Percentiles rank a stretch among this genome's conserved stretches.
Conservation (phyloP, 2,888 invertebrate species). For the Oxystoma pomonae region DNA sequence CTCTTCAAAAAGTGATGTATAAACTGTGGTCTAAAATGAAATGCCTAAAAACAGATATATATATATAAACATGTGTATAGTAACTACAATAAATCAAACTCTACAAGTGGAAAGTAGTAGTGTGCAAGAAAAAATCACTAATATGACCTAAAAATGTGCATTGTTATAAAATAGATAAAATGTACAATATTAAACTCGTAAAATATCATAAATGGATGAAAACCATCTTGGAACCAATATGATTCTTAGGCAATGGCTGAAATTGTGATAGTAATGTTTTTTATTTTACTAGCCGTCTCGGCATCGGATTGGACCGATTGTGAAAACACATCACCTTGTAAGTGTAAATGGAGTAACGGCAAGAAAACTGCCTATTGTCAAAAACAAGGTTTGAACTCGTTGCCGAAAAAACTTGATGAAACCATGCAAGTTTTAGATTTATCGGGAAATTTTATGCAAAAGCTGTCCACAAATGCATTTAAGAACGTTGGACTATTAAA, state of each 20-base stretch:
- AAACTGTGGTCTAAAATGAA: too few relatives aligned
- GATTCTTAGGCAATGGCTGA: slow-evolving; percentile 40
- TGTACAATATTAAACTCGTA: too few relatives aligned
- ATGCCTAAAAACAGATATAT: too few relatives aligned
- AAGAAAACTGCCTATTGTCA: slow-evolving; percentile 86
- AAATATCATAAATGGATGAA: too few relatives aligned
- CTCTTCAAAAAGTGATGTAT: too few relatives aligned
- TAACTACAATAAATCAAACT: too few relatives aligned
- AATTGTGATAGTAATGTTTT: slow-evolving; percentile 42
- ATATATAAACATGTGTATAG: too few relatives aligned
- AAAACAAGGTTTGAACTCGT: slow-evolving; percentile 72
- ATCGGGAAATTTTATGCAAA: slow-evolving; percentile 73
- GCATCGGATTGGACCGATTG: slow-evolving; percentile 83
- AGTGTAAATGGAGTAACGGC: slow-evolving; percentile 89
- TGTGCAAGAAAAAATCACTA: too few relatives aligned
- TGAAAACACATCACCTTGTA: slow-evolving; percentile 65
- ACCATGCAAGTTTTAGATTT: slow-evolving; percentile 85
- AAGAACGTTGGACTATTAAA: slow-evolving; percentile 74
- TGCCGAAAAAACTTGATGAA: slow-evolving; percentile 66
- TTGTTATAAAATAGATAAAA: too few relatives aligned
- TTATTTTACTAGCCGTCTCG: slow-evolving; percentile 49
- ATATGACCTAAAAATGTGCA: too few relatives aligned
- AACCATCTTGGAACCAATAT: slow-evolving; percentile 13
- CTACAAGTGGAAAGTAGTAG: too few relatives aligned
- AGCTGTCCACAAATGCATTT: slow-evolving; percentile 74